Base-by-base conservation (phyloP, 2,113 vertebrate species). In the Platanista minor region DNA sequence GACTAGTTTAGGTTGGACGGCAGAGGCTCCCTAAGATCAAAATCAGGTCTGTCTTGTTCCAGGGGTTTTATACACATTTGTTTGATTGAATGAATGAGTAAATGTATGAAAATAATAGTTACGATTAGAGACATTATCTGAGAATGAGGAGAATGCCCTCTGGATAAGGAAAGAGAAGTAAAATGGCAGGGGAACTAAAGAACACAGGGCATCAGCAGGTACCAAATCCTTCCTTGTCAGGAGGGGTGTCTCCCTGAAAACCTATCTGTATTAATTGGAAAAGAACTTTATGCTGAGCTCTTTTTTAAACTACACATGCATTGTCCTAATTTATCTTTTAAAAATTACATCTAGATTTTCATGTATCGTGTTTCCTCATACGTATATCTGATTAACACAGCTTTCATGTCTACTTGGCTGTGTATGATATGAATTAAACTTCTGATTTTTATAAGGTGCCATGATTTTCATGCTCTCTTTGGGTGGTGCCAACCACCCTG, bases 291-390 rank as follows among this genome's bases (percentile, higher is more conserved):
- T 36, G 29, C 52, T 9, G 12, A 71, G 49, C 25, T 91, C 17
- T 91, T 75, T 74, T 61, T 54, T 25, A 78, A 92, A 52, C 62
- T 49, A 59, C 25, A 87, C 1, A 1, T n/a, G 7, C 1, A 12
- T 59, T 94, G 85, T 62, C 59, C 84, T 89, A 74, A 90, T 75
- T 80, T 74, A 18, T 77, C 43, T 95, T 96, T 87, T 69, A 82
- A 90, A 92, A 87, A 62, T 95, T 72, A 52, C 31, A 69, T 46
- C 54, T 85, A 57, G 52, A 74, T 87, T 84, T 95, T 78, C 66
- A 41, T 61, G 43, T 82, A 14, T 94, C 23, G 25, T 29, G 31
- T 95, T 72, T 21, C 46, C 25, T 90, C 6, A 3, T 27, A 11
- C 20, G 0, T 31, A 25, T 25, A 57, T 23, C 59, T 93, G 52